These are phyloP conservation scores for Leptinotarsa texana DNA, from an alignment of 1,140 invertebrate species.

Conservation along the genomic window DNA sequence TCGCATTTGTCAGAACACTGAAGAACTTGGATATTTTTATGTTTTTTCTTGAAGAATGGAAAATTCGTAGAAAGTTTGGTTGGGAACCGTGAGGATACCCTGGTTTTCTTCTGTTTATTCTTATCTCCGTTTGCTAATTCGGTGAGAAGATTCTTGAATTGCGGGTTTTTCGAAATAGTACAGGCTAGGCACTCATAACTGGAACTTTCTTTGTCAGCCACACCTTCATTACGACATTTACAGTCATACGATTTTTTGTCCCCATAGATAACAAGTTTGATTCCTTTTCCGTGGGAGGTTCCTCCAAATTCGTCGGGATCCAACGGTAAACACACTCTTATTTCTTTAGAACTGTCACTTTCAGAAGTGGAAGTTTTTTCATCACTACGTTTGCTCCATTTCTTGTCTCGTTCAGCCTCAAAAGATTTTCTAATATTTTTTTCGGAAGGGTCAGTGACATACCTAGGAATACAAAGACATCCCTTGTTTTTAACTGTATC, in stretches of 20 bases:
- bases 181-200: constrained; percentile 7
- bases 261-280: constrained; percentile 7
- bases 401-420: background rate
- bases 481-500: background rate
- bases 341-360: background rate
- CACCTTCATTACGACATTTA: background rate
- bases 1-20: constrained; percentile 9
- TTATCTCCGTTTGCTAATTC: background rate
- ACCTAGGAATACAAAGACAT: background rate
- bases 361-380: background rate
- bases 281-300: background rate
- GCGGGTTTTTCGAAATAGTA: constrained; percentile 7
- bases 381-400: background rate
- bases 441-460: background rate
- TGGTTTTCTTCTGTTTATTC: background rate
- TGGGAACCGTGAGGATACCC: background rate
- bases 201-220: background rate
- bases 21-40: background rate
- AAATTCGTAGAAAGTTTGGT: background rate
- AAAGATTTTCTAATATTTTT: background rate
- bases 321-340: constrained; percentile 9
- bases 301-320: background rate
- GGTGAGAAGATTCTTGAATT: background rate
- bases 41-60: constrained; percentile 11
- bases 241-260: background rate